Evolutionary conservation across 2,113 vertebrate genomes (phyloP), one percentile per base, ranked within the genome.

Genomic region (Odobenus rosmarus): DNA sequence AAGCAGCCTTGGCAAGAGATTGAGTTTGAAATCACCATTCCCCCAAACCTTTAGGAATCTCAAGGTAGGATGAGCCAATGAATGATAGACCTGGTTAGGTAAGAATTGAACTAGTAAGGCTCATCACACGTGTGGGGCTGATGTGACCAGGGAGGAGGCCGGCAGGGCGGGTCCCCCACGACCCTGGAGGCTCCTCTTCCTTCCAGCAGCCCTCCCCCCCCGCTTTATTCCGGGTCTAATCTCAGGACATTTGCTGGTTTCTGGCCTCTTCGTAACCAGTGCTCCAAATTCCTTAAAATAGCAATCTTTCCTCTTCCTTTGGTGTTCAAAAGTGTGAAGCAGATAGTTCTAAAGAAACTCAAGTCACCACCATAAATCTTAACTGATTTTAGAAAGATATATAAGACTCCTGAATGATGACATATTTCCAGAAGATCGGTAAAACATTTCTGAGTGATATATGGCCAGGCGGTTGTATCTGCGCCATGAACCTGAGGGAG

Each of bases 341-440:
- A 93, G 95, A 96, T 95, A 97, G 95, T 98, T 98, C 92, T 76
- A 97, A 94, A 98, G 98, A 90, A 67, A 88, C 90, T 83, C 71
- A 92, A 95, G 95, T 95, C 92, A 57, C 95, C 64, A 33, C 95
- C 92, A 86, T 95, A 94, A 97, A 97, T 98, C 96, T 87, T 53
- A 5, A 83, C 86, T 95, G 93, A 96, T 98, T 98, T 97, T 97
- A 97, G 98, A 98, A 98, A 98, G 97, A 97, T 95, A 97, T 95
- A 93, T 95, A 98, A 95, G 96, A 95, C 90, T 97, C 97, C 97
- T 97, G 96, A 98, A 98, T 94, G 94, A 93, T 98, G 94, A 96
- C 95, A 86, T 0, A 0, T 98, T 98, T 98, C 96, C 97, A n/a
- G 96, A 97, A 97, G 97, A 97, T 93, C 96, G 62, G 92, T 90